phyloP scores from a whole-genome alignment of 2,113 vertebrate species.

The Chaetura pelagica region DNA sequence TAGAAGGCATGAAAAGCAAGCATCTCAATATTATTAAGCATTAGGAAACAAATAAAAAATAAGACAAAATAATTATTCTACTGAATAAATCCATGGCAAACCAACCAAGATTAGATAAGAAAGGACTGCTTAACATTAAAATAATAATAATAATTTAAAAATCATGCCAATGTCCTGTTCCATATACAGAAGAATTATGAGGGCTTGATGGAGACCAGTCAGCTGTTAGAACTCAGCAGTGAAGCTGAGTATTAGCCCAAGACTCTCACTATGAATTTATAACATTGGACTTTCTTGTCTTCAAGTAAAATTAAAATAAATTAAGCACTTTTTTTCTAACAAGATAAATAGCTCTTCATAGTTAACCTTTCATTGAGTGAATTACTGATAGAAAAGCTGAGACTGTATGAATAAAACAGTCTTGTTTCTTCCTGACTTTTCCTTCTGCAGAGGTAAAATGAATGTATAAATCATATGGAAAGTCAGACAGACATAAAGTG shows the following conservation, averaged over 20 bases:
- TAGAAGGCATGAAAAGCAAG: neutral
- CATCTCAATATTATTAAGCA: neutral
- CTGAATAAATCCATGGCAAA: neutral
- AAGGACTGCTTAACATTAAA: neutral
- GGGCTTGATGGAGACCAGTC: neutral
- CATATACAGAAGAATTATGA: neutral
- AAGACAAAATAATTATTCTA: neutral
- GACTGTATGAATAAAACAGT: neutral
- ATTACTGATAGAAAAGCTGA: neutral
- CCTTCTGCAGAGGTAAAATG: neutral
- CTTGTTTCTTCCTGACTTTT: neutral
- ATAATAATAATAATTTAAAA: no score
- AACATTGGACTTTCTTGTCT: neutral
- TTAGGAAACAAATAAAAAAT: neutral
- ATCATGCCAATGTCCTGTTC: neutral
- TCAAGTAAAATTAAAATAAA: neutral
- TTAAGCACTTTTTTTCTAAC: neutral
- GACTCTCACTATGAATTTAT: neutral
- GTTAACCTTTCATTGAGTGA: neutral
- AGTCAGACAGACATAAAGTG: neutral
- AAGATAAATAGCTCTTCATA: neutral
- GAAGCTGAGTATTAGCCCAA: neutral
- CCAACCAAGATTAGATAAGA: neutral
- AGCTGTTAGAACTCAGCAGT: neutral
- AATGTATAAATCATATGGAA: neutral